Evolutionary conservation across 2,888 invertebrate species (phyloP), one percentile per base, ranked within the genome.

Genomic region (Agapostemon virescens): DNA sequence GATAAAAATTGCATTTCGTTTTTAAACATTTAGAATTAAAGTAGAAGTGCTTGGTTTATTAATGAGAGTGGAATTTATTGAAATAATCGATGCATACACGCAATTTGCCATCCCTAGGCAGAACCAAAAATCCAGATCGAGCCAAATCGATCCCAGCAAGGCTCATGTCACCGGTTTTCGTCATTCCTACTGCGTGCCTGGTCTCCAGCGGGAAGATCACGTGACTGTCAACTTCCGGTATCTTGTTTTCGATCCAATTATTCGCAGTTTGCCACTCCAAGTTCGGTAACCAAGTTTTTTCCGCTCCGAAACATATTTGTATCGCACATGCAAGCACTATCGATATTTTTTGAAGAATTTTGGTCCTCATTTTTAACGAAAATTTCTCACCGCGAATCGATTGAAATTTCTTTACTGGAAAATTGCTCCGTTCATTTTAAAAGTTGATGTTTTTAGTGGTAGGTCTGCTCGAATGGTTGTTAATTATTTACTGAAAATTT

Each of bases 201-300:
- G 88, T 89, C 58, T 90, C 89, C 68, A 87, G 67, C 3, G 93
- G 92, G 76, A 93, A 92, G 45, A 87, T 79, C 9, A 92, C 85
- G 17, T 81, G 87, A 74, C 87, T 89, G 73, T 89, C 88, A n/a
- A 77, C 67, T 72, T 88, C 84, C 4, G 92, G 92, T 63, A 86
- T 13, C 9, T 30, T 79, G 26, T 86, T 84, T 17, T 84, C 85
- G 11, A 84, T 30, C 92, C 92, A 92, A 81, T 93, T 93, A 38
- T 69, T 76, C 23, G 79, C 77, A 0, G 87, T 89, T 61, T 80
- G 80, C 92, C 92, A 92, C 69, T 92, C 91, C 45, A 90, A 83
- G 83, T 91, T 85, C 23, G 90, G 90, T 1, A 89, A 82, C 92
- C 92, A 92, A 58, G 84, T 77, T 69, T 91, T 92, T 52, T 90